phyloP scores from a whole-genome alignment of 1,140 invertebrate species.

The Heliconius congener region DNA sequence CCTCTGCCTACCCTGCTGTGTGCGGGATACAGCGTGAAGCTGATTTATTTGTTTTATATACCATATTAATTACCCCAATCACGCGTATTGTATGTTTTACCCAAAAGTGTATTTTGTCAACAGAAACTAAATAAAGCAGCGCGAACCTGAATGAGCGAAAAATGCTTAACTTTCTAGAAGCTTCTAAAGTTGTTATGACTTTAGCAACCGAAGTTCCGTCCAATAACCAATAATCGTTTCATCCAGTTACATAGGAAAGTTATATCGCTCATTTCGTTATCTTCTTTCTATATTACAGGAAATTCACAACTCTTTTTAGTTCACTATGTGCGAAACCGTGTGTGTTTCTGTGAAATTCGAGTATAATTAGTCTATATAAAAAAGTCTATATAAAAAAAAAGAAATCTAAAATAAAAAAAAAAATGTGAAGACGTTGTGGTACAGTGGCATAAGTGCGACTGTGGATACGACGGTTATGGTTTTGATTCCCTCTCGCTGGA shows the following conservation, averaged over 20 bases:
- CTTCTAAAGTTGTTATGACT: conserved; percentile 27
- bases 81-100: no score
- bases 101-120: not conserved
- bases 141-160: conserved; percentile 10
- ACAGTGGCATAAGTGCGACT: no score
- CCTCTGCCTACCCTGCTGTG: no score
- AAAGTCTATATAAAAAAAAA: not conserved
- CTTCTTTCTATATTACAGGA: not conserved
- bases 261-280: conserved; percentile 22
- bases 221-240: conserved; percentile 31
- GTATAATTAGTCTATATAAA: no score
- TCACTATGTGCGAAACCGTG: not conserved
- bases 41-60: no score
- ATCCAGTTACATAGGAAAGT: conserved; percentile 27
- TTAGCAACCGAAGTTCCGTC: conserved; percentile 22
- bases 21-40: no score
- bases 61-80: no score
- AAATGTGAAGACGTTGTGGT: no score
- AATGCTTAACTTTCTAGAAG: conserved; percentile 19
- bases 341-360: not conserved
- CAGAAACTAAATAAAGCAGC: conserved; percentile 5
- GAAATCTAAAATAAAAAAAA: no score
- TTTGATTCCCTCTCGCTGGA: no score
- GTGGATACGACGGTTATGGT: no score
- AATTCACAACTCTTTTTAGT: not conserved